Percentiles rank a stretch among this genome's conserved stretches.
These are phyloP conservation scores for Thripadectes ignobilis DNA, from an alignment of 2,797 vertebrate species.

Conservation along the genomic window DNA sequence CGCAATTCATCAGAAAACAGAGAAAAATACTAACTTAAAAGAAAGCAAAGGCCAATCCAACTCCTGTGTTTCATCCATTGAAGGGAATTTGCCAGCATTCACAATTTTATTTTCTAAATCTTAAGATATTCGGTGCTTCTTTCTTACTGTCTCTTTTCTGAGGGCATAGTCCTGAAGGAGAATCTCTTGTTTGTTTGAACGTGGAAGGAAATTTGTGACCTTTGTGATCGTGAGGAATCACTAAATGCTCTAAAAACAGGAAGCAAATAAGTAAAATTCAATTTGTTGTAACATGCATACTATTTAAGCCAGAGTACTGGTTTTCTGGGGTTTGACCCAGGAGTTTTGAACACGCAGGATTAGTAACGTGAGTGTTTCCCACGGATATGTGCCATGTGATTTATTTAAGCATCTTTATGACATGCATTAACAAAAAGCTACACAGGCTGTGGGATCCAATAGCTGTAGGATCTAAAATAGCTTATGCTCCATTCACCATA, in stretches of 20 bases:
- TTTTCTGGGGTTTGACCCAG: background rate
- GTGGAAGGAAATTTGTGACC: background rate
- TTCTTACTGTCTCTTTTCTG: background rate
- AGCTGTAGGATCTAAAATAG: background rate
- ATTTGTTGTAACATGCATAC: background rate
- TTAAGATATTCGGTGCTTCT: background rate
- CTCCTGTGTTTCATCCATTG: background rate
- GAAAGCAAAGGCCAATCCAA: background rate
- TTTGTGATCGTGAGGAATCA: background rate
- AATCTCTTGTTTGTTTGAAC: background rate
- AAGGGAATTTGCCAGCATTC: background rate
- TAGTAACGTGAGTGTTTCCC: background rate
- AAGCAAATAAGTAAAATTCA: constrained; percentile 3
- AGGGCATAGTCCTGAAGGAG: background rate
- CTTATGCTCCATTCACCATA: background rate
- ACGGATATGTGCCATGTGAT: background rate
- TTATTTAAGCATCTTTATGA: background rate
- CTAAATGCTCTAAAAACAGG: constrained; percentile 18
- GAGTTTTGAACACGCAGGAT: background rate
- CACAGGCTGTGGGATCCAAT: background rate
- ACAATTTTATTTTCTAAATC: background rate
- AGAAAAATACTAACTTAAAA: background rate
- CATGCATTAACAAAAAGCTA: background rate
- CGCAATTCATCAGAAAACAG: background rate
- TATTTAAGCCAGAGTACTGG: background rate